Evolutionary conservation across 2,888 invertebrate genomes (phyloP).

Genomic region (Agriopis marginaria): DNA sequence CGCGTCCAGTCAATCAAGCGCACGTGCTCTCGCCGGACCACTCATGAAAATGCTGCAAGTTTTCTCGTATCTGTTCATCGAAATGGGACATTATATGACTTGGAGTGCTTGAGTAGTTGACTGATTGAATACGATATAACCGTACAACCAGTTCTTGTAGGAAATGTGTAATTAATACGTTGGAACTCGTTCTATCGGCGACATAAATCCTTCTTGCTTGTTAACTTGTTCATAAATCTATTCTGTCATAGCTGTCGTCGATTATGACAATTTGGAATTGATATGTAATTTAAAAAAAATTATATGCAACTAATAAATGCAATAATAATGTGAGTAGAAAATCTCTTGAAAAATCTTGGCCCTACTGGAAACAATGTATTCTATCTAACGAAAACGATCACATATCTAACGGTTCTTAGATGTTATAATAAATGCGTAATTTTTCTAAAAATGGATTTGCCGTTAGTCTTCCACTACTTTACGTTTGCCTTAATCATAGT

Average conservation of each 20-base stretch:
- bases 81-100: slow-evolving; percentile 58
- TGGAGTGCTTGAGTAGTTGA: slow-evolving; percentile 44
- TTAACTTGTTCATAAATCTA: slow-evolving; percentile 53
- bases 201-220: slow-evolving; percentile 54
- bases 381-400: background rate
- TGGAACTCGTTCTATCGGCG: slow-evolving; percentile 52
- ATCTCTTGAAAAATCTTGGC: background rate
- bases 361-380: background rate
- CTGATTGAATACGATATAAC: slow-evolving; percentile 53
- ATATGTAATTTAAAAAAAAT: background rate
- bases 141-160: slow-evolving; percentile 65
- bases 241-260: slow-evolving; percentile 56
- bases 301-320: background rate
- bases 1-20: slow-evolving; percentile 73
- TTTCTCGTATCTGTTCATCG: slow-evolving; percentile 69
- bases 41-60: slow-evolving; percentile 69
- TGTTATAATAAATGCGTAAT: too few species aligned
- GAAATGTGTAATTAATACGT: slow-evolving; percentile 59
- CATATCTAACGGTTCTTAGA: too few species aligned
- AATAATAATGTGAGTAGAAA: background rate
- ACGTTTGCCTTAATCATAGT: slow-evolving; percentile 50
- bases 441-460: slow-evolving; percentile 50
- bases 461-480: slow-evolving; percentile 54
- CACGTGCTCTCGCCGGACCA: slow-evolving; percentile 65
- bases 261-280: slow-evolving; percentile 16